Conservation (phyloP, 1,140 invertebrate genomes). For the Melipona quadrifasciata region DNA sequence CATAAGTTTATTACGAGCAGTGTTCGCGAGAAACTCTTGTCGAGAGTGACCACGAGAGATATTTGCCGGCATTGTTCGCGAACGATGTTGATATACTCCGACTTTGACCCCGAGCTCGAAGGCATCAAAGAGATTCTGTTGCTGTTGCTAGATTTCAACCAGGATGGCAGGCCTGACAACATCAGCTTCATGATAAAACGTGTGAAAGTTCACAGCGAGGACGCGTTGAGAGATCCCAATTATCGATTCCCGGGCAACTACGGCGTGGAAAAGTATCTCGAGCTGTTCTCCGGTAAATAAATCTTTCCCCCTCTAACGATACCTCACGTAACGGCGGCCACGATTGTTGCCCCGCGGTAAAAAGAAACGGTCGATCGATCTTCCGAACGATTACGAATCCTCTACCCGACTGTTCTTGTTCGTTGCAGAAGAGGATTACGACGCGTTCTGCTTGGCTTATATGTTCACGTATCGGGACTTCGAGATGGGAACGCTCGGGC, state of each 20-base stretch:
- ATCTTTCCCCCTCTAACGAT: not conserved
- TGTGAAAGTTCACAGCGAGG: conserved; percentile 94
- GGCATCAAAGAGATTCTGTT: not conserved
- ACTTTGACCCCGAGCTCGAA: not conserved
- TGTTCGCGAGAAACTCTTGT: not conserved
- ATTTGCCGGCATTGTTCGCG: not conserved
- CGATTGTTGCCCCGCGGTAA: not conserved
- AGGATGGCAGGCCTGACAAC: conserved; percentile 94
- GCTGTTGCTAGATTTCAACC: conserved; percentile 92
- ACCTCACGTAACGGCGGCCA: no score
- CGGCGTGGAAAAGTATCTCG: conserved; percentile 96
- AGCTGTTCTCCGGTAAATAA: conserved; percentile 92
- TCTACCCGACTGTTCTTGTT: conserved; percentile 55
- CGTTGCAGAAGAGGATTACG: conserved; percentile 95
- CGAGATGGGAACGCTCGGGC: conserved; percentile 97
- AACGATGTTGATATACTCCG: no score
- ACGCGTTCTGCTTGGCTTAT: conserved; percentile 98
- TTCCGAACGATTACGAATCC: not conserved
- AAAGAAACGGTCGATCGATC: not conserved
- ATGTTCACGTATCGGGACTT: conserved; percentile 99
- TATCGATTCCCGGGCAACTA: conserved; percentile 96
- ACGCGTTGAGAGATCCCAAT: conserved; percentile 90
- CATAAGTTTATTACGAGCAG: not conserved
- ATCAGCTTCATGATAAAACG: conserved; percentile 98
- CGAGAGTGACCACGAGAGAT: not conserved